Percentiles rank a stretch among this genome's conserved stretches.
phyloP scores from a whole-genome alignment of 2,888 invertebrate genomes.

The Unio delphinus region DNA sequence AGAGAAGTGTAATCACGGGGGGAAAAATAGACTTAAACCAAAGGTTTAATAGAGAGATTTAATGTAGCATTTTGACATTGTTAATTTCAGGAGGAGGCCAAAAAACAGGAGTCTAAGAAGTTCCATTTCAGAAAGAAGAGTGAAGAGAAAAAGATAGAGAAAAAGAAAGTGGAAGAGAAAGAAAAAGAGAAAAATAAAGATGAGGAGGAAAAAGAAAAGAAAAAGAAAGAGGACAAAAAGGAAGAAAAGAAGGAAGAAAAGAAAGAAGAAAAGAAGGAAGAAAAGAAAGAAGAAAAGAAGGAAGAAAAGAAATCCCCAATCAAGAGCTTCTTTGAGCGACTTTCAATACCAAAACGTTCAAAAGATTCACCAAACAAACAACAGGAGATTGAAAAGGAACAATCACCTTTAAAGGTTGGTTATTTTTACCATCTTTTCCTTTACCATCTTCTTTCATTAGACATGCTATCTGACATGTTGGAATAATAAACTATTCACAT shows the following conservation, averaged over 20 bases:
- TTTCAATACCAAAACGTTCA: conserved; percentile 29
- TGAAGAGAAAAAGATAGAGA: conserved; percentile 11
- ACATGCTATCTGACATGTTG: too few species aligned
- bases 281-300: conserved; percentile 7
- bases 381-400: conserved; percentile 27
- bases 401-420: conserved; percentile 33
- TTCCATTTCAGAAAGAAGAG: neutral
- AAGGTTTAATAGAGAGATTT: too few species aligned
- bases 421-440: too few species aligned
- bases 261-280: conserved; percentile 17
- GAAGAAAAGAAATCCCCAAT: conserved; percentile 6
- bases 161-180: conserved; percentile 6
- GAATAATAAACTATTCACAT: too few species aligned
- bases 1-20: too few species aligned
- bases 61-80: too few species aligned
- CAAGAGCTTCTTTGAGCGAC: conserved; percentile 24
- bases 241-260: conserved; percentile 9
- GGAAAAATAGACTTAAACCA: too few species aligned
- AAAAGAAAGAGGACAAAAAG: conserved; percentile 14
- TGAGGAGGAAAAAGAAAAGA: conserved; percentile 12
- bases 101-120: too few species aligned
- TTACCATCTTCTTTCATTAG: too few species aligned
- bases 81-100: too few species aligned
- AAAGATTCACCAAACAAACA: conserved; percentile 24
- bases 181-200: conserved; percentile 4